Evolutionary conservation across 1,140 invertebrate species (phyloP).

Genomic region (Ganaspis sp.): DNA sequence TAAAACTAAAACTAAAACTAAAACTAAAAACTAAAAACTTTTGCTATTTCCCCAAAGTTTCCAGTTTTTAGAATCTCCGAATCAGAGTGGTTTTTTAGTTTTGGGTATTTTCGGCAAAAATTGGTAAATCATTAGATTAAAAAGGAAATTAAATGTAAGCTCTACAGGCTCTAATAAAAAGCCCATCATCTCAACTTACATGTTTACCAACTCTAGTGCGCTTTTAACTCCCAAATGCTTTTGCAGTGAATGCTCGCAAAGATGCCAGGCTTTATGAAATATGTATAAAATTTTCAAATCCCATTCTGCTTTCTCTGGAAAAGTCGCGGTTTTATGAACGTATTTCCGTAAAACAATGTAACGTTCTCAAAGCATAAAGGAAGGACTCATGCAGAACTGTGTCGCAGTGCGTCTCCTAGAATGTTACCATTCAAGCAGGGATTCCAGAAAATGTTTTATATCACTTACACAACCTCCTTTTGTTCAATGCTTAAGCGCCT

Average conservation of each 20-base stretch:
- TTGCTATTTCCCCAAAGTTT: too few species aligned
- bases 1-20: too few species aligned
- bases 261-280: conserved; percentile 16
- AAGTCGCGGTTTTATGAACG: neutral
- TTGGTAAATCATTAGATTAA: too few species aligned
- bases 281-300: conserved; percentile 20
- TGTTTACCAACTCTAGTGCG: neutral
- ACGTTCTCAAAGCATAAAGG: neutral
- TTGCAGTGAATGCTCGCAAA: conserved; percentile 4
- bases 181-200: neutral
- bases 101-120: too few species aligned
- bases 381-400: conserved; percentile 18
- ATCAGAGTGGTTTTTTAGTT: too few species aligned
- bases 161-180: neutral
- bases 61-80: too few species aligned
- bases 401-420: conserved; percentile 7
- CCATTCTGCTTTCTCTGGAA: neutral
- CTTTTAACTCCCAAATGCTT: conserved; percentile 12
- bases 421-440: neutral
- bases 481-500: neutral
- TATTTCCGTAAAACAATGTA: conserved; percentile 29
- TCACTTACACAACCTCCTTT: neutral
- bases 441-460: conserved; percentile 10
- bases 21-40: too few species aligned
- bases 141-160: neutral